phyloP scores from a whole-genome alignment of 2,113 vertebrate genomes.

The Psittacara wagleri region DNA sequence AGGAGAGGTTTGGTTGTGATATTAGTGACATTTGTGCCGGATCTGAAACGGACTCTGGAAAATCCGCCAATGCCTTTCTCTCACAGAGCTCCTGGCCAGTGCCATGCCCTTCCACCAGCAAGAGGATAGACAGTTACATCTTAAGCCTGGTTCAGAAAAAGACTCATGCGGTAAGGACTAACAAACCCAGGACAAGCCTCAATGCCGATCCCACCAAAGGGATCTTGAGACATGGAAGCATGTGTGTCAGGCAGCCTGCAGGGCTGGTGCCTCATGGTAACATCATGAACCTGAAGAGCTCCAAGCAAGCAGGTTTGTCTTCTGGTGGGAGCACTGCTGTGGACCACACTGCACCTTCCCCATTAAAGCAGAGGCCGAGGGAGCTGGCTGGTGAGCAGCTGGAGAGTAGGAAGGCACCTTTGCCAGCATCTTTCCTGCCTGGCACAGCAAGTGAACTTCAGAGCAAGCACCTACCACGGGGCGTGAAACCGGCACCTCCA shows the following conservation, averaged over 20 bases:
- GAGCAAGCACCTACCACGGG: slow-evolving; percentile 66
- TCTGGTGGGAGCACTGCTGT: slow-evolving; percentile 13
- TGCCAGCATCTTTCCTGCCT: not conserved
- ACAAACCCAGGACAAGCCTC: slow-evolving; percentile 89
- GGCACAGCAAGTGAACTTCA: slow-evolving; percentile 35
- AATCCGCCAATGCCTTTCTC: slow-evolving; percentile 56
- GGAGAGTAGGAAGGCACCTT: slow-evolving; percentile 68
- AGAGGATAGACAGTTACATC: slow-evolving; percentile 90
- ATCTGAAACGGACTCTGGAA: slow-evolving; percentile 64
- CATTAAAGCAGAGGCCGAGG: slow-evolving; percentile 71
- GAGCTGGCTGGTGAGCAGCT: slow-evolving; percentile 73
- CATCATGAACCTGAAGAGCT: slow-evolving; percentile 71
- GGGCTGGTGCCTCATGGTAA: slow-evolving; percentile 50
- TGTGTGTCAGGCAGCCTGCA: slow-evolving; percentile 76
- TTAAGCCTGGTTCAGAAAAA: slow-evolving; percentile 87
- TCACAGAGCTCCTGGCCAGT: slow-evolving; percentile 70
- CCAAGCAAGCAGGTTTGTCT: slow-evolving; percentile 68
- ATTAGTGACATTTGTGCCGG: slow-evolving; percentile 48
- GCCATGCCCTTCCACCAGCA: slow-evolving; percentile 69
- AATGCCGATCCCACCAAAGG: slow-evolving; percentile 85
- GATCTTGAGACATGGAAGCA: slow-evolving; percentile 83
- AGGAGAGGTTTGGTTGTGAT: slow-evolving; percentile 69
- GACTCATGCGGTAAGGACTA: slow-evolving; percentile 84
- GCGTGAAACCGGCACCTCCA: slow-evolving; percentile 20
- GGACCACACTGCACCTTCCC: slow-evolving; percentile 72